Evolutionary conservation across 2,797 vertebrate genomes (phyloP), one percentile per base, ranked within the genome.

Genomic region (Poecilia wingei): DNA sequence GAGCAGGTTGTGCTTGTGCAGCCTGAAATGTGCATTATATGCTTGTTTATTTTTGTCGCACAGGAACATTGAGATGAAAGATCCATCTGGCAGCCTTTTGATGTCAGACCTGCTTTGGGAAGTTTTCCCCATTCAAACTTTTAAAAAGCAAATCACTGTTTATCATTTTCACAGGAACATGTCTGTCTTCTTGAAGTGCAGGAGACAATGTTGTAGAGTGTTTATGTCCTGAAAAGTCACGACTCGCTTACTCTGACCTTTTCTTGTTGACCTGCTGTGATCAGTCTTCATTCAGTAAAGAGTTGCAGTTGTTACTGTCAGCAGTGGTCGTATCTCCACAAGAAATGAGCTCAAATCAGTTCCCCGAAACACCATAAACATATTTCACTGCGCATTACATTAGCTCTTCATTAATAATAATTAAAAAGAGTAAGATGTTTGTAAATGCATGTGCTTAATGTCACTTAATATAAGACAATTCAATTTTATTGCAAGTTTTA

Each of bases 201-300:
- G 72, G 72, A 20, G 31, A 71, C 28, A 84, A 43, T 39, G 70
- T 71, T 71, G n/a, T 28, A 31, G 22, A 28, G 61, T 74, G 77
- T 75, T 66, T 72, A 31, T 57, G 57, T 78, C 79, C 76, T 78
- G 70, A 79, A 71, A 82, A 83, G 83, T 73, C 72, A 39, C 36
- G 10, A 61, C 72, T 85, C 80, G 77, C 83, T 81, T 81, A 49
- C 77, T 6, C 36, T 81, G 74, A 90, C 88, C 88, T 86, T 88
- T 86, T 81, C 47, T 31, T 0, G 0, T 31, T 76, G 25, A 49
- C 55, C 74, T 36, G 8, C 46, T 75, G 51, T 82, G 75, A 83
- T 88, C 83, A 77, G 85, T 91, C 87, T 80, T 79, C 82, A 86
- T 74, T 73, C 13, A 0, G 55, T 87, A 77, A 88, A 83, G 79